Evolutionary conservation across 1,140 invertebrate species (phyloP).

Genomic region (Apis mellifera): DNA sequence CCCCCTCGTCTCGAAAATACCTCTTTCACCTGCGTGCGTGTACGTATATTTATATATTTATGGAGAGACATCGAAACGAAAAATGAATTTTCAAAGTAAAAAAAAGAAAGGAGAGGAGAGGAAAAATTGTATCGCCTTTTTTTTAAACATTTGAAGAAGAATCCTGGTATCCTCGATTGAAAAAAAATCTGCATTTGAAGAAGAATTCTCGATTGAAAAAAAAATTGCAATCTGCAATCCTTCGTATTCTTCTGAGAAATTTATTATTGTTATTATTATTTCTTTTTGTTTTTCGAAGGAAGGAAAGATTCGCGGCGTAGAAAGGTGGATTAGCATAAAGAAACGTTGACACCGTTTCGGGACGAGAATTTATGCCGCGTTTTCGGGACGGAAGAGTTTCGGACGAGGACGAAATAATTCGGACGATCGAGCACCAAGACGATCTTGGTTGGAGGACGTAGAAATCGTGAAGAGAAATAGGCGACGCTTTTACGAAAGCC

Average conservation of each 20-base stretch:
- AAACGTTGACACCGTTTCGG: conserved; percentile 6
- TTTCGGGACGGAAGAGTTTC: conserved; percentile 13
- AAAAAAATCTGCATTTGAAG: too few relatives aligned
- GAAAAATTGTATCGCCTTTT: too few relatives aligned
- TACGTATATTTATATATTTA: background rate
- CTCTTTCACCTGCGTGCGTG: conserved; percentile 6
- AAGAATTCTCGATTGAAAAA: too few relatives aligned
- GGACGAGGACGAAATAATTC: conserved; percentile 46
- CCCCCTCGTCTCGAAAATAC: conserved; percentile 21
- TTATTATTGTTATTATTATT: background rate
- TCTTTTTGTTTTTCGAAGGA: background rate
- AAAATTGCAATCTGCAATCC: too few relatives aligned
- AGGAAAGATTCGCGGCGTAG: background rate
- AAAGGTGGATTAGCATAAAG: conserved; percentile 29
- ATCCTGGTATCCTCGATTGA: too few relatives aligned
- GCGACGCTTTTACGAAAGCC: conserved; percentile 57
- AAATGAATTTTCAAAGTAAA: too few relatives aligned
- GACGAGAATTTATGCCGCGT: conserved; percentile 30
- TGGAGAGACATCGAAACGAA: background rate
- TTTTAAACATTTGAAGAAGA: too few relatives aligned
- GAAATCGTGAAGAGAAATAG: conserved; percentile 15
- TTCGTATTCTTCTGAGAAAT: background rate
- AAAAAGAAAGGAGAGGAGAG: too few relatives aligned
- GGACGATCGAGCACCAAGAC: conserved; percentile 24
- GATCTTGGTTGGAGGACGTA: conserved; percentile 27